phyloP scores from a whole-genome alignment of 1,140 invertebrate genomes.

The Brachystomella parvula region DNA sequence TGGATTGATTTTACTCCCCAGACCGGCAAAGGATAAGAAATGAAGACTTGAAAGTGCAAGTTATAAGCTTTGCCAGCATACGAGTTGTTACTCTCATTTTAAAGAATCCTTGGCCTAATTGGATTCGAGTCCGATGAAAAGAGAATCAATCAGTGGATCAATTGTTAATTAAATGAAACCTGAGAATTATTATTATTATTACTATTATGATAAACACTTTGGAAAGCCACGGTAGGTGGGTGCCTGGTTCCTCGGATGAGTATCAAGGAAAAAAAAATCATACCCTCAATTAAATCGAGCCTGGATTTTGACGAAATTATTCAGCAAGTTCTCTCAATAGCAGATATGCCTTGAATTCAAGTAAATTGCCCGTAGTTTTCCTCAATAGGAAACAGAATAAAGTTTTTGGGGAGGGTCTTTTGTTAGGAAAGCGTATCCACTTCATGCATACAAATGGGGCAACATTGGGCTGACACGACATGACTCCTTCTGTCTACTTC shows the following conservation, averaged over 20 bases:
- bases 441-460: slow-evolving; percentile 11
- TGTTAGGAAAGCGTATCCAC: slow-evolving; percentile 11
- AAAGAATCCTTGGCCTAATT: background rate
- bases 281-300: background rate
- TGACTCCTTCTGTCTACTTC: background rate
- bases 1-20: too few species aligned
- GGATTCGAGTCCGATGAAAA: too few species aligned
- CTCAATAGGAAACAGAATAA: slow-evolving; percentile 1
- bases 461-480: background rate
- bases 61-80: too few species aligned
- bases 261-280: too few species aligned
- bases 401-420: slow-evolving; percentile 9
- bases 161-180: background rate
- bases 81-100: too few species aligned
- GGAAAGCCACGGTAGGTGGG: too few species aligned
- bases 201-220: too few species aligned
- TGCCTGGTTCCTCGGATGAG: too few species aligned
- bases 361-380: background rate
- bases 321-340: background rate
- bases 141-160: background rate
- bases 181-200: background rate
- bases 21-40: too few species aligned
- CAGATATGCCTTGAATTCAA: background rate
- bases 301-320: background rate
- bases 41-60: too few species aligned